Conservation (phyloP, 2,113 vertebrate genomes). For the Vombatus ursinus region DNA sequence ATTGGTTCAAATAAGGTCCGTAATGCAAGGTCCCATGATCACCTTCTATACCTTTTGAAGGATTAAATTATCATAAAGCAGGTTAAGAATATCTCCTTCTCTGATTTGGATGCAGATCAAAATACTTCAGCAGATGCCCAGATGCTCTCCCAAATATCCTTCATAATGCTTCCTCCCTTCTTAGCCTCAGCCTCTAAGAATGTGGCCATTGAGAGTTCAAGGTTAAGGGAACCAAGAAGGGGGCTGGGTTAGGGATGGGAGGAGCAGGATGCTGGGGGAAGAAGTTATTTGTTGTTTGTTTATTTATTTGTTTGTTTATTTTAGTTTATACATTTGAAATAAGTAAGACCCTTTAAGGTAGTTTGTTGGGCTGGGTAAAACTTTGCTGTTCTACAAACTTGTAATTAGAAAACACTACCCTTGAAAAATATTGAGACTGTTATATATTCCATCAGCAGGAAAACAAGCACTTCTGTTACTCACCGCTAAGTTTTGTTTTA, state of each 20-base stretch:
- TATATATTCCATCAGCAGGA: background rate
- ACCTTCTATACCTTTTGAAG: background rate
- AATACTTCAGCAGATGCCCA: background rate
- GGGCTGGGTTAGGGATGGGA: background rate
- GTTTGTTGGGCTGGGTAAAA: background rate
- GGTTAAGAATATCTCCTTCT: background rate
- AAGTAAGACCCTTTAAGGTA: background rate
- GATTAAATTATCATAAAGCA: background rate
- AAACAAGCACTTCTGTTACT: no score
- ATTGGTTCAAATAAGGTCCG: background rate
- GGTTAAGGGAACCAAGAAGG: background rate
- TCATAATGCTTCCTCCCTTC: background rate
- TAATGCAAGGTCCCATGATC: background rate
- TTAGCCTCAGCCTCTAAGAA: background rate
- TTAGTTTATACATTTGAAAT: background rate
- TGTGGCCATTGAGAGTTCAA: background rate
- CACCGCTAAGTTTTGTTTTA: no score
- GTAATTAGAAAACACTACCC: background rate
- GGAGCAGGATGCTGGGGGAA: background rate
- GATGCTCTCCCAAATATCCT: background rate
- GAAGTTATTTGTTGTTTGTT: background rate
- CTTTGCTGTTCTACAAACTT: background rate
- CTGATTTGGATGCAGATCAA: background rate
- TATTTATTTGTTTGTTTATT: background rate
- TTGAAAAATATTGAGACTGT: no score